These are phyloP conservation scores for Gandaritis pyraliata DNA, from an alignment of 2,888 invertebrate genomes.

Conservation along the genomic window DNA sequence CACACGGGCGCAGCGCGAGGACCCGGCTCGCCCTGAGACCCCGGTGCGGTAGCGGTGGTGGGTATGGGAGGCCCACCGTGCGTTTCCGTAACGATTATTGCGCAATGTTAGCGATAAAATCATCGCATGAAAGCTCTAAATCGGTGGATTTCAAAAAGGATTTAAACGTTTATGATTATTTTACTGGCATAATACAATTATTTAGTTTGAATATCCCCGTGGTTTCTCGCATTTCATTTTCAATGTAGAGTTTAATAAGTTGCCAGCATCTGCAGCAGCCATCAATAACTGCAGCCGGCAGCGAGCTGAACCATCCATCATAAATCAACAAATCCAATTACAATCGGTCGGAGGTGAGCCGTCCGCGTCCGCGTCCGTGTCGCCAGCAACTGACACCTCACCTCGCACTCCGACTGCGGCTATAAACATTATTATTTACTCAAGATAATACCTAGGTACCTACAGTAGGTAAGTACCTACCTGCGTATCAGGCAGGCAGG, in stretches of 20 bases:
- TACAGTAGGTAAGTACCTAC: too few relatives aligned
- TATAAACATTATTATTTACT: constrained; percentile 2
- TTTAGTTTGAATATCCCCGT: too few relatives aligned
- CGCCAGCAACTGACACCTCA: constrained; percentile 7
- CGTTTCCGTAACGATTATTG: background rate
- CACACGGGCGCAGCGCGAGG: background rate
- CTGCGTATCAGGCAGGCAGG: too few relatives aligned
- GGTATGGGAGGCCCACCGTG: too few relatives aligned
- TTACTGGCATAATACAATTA: too few relatives aligned
- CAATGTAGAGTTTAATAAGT: too few relatives aligned
- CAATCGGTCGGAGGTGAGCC: constrained; percentile 17
- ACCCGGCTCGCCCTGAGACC: background rate
- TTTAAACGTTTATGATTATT: too few relatives aligned
- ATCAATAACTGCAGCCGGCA: background rate
- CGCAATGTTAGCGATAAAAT: background rate
- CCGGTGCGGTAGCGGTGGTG: too few relatives aligned
- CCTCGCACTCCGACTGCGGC: constrained; percentile 1
- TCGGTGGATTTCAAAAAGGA: too few relatives aligned
- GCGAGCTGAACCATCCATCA: constrained; percentile 30
- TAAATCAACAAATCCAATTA: constrained; percentile 38
- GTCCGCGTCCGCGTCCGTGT: background rate
- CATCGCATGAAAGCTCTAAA: too few relatives aligned
- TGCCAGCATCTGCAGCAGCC: background rate
- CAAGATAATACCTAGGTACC: too few relatives aligned
- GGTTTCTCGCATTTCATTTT: too few relatives aligned